phyloP scores from a whole-genome alignment of 1,140 invertebrate genomes.

The Meloidogyne exigua region DNA sequence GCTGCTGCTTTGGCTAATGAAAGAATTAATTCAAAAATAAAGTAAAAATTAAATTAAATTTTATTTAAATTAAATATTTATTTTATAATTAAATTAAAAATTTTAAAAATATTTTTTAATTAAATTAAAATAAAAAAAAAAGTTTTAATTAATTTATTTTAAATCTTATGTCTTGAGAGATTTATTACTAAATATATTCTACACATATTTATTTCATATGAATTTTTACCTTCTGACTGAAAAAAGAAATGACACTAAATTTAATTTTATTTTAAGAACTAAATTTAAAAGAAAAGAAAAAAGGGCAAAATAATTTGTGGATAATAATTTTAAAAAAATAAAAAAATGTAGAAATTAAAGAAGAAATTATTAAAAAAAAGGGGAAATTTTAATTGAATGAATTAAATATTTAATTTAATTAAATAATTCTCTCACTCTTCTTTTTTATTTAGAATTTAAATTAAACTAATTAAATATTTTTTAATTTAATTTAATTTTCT shows the following conservation, averaged over 20 bases:
- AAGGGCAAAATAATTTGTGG: no score
- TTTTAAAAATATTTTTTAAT: no score
- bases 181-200: no score
- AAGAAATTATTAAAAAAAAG: no score
- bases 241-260: not conserved
- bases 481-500: not conserved
- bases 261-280: not conserved
- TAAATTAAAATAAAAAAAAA: not conserved
- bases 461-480: no score
- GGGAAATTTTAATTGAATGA: no score
- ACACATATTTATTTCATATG: not conserved
- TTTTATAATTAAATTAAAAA: not conserved
- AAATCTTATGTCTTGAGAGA: not conserved
- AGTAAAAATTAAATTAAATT: not conserved
- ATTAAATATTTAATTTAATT: no score
- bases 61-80: not conserved
- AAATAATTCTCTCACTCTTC: no score
- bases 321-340: no score
- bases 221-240: not conserved
- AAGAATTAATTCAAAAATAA: not conserved
- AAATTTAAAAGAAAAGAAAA: not conserved
- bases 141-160: no score
- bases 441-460: no score
- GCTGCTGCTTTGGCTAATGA: constrained; percentile 25
- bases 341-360: no score